A percentile compares a stretch with the other conserved stretches of the same genome.
phyloP scores from a whole-genome alignment of 2,113 vertebrate species.

The Stigmatopora argus region DNA sequence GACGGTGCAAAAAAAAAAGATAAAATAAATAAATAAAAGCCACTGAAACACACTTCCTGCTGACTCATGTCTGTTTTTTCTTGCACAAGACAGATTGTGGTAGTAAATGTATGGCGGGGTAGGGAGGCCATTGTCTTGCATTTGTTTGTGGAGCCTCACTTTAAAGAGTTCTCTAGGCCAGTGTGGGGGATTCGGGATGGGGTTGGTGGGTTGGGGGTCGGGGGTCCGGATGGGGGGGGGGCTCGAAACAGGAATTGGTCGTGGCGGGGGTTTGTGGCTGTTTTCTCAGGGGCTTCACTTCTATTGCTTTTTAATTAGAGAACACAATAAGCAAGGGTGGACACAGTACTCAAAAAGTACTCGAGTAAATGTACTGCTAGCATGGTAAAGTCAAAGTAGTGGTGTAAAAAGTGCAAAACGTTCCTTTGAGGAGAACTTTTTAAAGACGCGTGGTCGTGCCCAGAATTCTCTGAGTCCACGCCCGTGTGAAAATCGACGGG shows the following conservation, averaged over 20 bases:
- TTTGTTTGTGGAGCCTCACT: not conserved
- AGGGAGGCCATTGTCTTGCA: not conserved
- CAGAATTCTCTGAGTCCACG: slow-evolving; percentile 8
- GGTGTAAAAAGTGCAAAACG: too few relatives aligned
- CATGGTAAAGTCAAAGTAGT: too few relatives aligned
- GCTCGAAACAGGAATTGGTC: too few relatives aligned
- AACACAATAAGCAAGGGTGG: too few relatives aligned
- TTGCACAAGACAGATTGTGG: too few relatives aligned
- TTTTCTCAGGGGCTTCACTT: too few relatives aligned
- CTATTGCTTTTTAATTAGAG: too few relatives aligned
- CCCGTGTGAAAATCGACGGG: slow-evolving; percentile 37
- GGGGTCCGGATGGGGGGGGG: too few relatives aligned
- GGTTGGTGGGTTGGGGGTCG: not conserved
- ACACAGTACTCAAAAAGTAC: too few relatives aligned
- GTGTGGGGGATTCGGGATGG: not conserved
- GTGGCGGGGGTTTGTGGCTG: too few relatives aligned
- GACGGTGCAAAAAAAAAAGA: not conserved
- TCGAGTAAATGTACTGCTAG: too few relatives aligned
- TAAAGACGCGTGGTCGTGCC: slow-evolving; percentile 14
- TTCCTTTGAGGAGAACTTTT: not conserved
- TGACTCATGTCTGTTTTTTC: not conserved
- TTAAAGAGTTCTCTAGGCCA: not conserved
- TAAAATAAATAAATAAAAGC: not conserved
- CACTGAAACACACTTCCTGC: not conserved
- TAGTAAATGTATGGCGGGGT: too few relatives aligned